A percentile compares a stretch with the other conserved stretches of the same genome.
Conservation (phyloP, 2,113 vertebrate species). For the Pedionomus torquatus region DNA sequence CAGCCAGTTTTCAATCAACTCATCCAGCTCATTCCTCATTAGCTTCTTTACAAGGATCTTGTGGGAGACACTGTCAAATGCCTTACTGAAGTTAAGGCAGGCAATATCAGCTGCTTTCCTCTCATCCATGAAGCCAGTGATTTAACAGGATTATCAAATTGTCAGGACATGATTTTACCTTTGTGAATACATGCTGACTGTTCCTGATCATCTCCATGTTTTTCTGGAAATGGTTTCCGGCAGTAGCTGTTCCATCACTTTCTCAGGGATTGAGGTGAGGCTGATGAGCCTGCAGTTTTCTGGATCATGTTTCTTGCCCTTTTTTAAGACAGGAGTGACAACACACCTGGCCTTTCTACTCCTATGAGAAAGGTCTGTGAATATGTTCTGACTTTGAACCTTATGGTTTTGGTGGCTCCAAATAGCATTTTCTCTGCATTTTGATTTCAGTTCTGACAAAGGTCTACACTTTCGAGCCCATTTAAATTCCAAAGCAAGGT, state of each 20-base stretch:
- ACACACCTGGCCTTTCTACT: neutral
- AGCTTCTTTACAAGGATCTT: neutral
- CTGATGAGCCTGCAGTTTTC: neutral
- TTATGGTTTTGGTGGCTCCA: neutral
- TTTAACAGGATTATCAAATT: neutral
- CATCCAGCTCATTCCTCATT: neutral
- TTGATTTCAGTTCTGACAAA: neutral
- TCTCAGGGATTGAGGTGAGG: neutral
- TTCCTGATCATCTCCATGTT: neutral
- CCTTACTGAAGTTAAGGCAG: neutral
- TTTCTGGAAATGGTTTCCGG: neutral
- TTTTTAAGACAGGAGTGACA: neutral
- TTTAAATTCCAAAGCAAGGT: neutral
- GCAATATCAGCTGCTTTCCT: neutral
- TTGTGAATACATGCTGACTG: neutral
- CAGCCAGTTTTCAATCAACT: neutral
- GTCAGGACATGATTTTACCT: neutral
- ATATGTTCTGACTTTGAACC: neutral
- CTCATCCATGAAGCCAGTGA: neutral
- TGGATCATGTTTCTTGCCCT: neutral
- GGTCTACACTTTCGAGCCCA: accelerated
- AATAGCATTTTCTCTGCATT: neutral
- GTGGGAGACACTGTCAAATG: neutral
- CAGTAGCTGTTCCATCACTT: neutral
- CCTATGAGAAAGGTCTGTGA: accelerated